These are phyloP conservation scores for Hemicentrotus pulcherrimus DNA, from an alignment of 35 echinoderm and acorn worm species.

Conservation along the genomic window DNA sequence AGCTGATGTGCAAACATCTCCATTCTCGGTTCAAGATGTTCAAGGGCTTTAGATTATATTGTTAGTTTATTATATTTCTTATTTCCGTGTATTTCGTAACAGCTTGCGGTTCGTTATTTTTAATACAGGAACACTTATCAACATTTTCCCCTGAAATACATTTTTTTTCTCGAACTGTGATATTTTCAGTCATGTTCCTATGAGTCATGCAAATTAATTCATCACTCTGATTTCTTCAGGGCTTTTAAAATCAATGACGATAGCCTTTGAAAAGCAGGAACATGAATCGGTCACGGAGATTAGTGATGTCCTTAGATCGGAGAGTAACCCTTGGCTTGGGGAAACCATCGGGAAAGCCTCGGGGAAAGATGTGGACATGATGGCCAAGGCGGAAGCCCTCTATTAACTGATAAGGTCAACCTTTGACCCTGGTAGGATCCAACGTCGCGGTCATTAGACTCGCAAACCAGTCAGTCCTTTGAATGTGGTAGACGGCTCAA, in stretches of 20 bases:
- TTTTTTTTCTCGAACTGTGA: background rate
- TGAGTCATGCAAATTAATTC: background rate
- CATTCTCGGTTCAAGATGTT: no score
- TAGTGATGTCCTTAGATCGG: background rate
- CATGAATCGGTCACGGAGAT: conserved; percentile 3
- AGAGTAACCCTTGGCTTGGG: background rate
- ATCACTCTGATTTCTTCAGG: background rate
- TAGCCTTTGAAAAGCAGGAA: background rate
- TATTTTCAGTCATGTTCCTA: background rate
- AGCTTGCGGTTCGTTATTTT: background rate
- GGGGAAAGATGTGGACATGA: background rate
- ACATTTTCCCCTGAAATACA: background rate
- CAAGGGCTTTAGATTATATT: no score
- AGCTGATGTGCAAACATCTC: no score
- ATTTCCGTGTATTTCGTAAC: background rate
- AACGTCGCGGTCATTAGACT: conserved; percentile 9
- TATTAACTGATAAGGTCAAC: background rate
- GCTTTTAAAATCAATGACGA: background rate
- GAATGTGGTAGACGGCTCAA: background rate
- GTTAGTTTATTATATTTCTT: background rate
- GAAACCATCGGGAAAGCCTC: background rate
- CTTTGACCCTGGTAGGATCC: background rate
- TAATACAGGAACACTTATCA: background rate
- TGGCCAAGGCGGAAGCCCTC: background rate
- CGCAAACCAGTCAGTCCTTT: background rate